These are phyloP conservation scores for Diaperis boleti DNA, from an alignment of 2,888 invertebrate species.

Conservation along the genomic window DNA sequence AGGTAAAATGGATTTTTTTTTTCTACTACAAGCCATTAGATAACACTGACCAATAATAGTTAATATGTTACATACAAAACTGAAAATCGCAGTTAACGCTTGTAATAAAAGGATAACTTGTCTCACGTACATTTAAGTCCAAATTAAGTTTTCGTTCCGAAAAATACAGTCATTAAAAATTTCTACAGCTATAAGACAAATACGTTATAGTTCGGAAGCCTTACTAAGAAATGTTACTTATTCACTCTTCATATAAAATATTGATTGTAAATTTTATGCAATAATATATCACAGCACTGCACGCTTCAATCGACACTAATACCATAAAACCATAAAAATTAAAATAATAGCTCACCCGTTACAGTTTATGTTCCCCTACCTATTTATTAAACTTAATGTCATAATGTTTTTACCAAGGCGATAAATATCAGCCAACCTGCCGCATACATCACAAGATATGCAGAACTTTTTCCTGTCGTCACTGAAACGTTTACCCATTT, in stretches of 20 bases:
- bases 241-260: neutral
- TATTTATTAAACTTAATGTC: constrained; percentile 9
- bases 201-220: too few relatives aligned
- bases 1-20: too few relatives aligned
- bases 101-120: too few relatives aligned
- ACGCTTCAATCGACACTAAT: constrained; percentile 7
- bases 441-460: constrained; percentile 5
- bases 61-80: too few relatives aligned
- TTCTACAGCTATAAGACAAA: too few relatives aligned
- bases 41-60: too few relatives aligned
- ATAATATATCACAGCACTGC: constrained; percentile 1
- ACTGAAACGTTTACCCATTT: neutral
- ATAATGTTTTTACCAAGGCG: constrained; percentile 7
- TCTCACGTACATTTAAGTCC: too few relatives aligned
- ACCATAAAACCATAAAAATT: constrained; percentile 20
- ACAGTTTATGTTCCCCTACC: constrained; percentile 14
- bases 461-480: too few relatives aligned
- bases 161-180: too few relatives aligned
- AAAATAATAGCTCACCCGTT: constrained; percentile 8
- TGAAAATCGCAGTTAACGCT: too few relatives aligned
- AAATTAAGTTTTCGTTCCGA: too few relatives aligned
- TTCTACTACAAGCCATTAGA: too few relatives aligned
- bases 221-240: neutral
- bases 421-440: constrained; percentile 1
- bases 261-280: constrained; percentile 18